These are phyloP conservation scores for Lepidonotus clava DNA, from an alignment of 2,888 invertebrate genomes.

Conservation along the genomic window DNA sequence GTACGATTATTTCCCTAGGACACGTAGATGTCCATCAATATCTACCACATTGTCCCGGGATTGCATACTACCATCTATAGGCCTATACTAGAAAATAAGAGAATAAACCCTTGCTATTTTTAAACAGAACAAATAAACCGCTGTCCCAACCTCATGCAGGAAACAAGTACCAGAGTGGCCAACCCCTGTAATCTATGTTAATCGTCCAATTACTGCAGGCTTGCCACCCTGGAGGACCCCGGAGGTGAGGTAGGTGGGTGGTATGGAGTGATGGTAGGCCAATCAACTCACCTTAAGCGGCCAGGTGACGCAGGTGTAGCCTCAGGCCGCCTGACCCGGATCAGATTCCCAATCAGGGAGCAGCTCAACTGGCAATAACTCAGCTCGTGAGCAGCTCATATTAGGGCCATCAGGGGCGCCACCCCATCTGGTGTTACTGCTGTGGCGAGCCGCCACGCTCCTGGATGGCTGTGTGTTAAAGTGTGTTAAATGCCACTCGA, in stretches of 20 bases:
- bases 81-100: too few relatives aligned
- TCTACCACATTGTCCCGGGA: too few relatives aligned
- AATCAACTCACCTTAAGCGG: not conserved
- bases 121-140: too few relatives aligned
- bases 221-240: not conserved
- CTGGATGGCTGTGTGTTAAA: not conserved
- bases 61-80: too few relatives aligned
- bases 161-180: too few relatives aligned
- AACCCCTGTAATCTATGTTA: too few relatives aligned
- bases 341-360: slow-evolving; percentile 17
- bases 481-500: not conserved
- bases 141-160: too few relatives aligned
- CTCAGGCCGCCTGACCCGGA: not conserved
- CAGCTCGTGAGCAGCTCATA: not conserved
- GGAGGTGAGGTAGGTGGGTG: not conserved
- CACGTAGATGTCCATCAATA: too few relatives aligned
- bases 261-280: not conserved
- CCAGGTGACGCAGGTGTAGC: not conserved
- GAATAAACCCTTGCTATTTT: too few relatives aligned
- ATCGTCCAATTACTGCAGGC: not conserved
- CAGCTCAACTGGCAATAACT: not conserved
- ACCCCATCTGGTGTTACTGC: not conserved
- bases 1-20: too few relatives aligned
- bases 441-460: not conserved
- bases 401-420: not conserved